Evolutionary conservation across 2,888 invertebrate genomes (phyloP).

Genomic region (Unio delphinus): DNA sequence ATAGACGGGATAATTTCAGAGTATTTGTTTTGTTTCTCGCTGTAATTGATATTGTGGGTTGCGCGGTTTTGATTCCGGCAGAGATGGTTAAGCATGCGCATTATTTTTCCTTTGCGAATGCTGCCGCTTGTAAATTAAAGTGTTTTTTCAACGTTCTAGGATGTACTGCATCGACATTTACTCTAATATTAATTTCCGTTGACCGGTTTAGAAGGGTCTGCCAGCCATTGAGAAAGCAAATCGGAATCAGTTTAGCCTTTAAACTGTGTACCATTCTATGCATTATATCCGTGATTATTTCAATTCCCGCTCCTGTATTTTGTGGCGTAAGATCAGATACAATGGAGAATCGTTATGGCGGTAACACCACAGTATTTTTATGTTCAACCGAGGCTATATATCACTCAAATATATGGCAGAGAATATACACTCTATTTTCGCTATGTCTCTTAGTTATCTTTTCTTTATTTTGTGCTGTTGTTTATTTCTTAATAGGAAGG

Average conservation of each 20-base stretch:
- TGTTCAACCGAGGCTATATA: slow-evolving; percentile 18
- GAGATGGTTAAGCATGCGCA: slow-evolving; percentile 23
- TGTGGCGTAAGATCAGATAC: slow-evolving; percentile 12
- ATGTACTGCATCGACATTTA: slow-evolving; percentile 13
- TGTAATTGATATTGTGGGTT: slow-evolving; percentile 21
- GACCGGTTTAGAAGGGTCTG: slow-evolving; percentile 28
- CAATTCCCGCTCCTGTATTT: slow-evolving; percentile 19
- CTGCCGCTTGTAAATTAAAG: slow-evolving; percentile 24
- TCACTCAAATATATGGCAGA: slow-evolving; percentile 11
- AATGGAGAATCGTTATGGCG: slow-evolving; percentile 9
- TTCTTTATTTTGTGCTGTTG: slow-evolving; percentile 15
- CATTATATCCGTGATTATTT: slow-evolving; percentile 9
- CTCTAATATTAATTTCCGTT: slow-evolving; percentile 23
- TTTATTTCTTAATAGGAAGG: slow-evolving; percentile 22
- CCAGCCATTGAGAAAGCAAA: slow-evolving; percentile 25
- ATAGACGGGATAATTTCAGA: slow-evolving; percentile 27
- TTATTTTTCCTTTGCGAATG: slow-evolving; percentile 16
- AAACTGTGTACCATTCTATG: slow-evolving; percentile 11
- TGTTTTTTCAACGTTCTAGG: slow-evolving; percentile 28
- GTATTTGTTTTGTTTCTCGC: slow-evolving; percentile 24
- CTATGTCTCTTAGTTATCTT: slow-evolving; percentile 7
- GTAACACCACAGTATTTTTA: slow-evolving; percentile 14
- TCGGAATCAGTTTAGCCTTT: slow-evolving; percentile 14
- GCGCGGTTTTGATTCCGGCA: slow-evolving; percentile 21
- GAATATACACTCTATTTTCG: slow-evolving; percentile 18